These are phyloP conservation scores for Sorex araneus DNA, from an alignment of 2,113 vertebrate genomes.

Conservation along the genomic window DNA sequence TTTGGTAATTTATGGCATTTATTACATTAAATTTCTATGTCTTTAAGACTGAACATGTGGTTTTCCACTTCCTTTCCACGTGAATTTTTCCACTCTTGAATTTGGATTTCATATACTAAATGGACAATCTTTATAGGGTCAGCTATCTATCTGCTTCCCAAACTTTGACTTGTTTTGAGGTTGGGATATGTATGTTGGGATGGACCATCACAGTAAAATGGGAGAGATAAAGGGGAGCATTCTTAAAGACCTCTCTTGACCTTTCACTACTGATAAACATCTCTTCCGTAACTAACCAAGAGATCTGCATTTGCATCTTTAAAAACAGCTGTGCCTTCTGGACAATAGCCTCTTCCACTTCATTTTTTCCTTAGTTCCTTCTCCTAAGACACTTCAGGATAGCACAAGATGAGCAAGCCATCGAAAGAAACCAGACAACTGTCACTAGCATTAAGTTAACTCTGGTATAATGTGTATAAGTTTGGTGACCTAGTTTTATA, in stretches of 20 bases:
- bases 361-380: not conserved
- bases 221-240: not conserved
- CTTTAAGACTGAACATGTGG: not conserved
- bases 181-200: too few relatives aligned
- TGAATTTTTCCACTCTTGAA: not conserved
- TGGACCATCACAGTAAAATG: not conserved
- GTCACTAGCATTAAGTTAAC: not conserved
- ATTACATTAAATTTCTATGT: not conserved
- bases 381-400: not conserved
- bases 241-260: not conserved
- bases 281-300: not conserved
- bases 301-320: not conserved
- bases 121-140: not conserved
- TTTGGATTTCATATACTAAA: not conserved
- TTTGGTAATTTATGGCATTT: not conserved
- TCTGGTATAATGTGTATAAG: not conserved
- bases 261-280: not conserved
- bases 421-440: not conserved
- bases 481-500: not conserved
- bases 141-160: not conserved
- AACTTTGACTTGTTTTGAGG: not conserved
- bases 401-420: not conserved
- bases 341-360: not conserved
- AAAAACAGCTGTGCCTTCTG: slow-evolving; percentile 16
- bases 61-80: not conserved